Base-by-base conservation (phyloP, 2,888 invertebrate species). In the Allolobophora icterica region DNA sequence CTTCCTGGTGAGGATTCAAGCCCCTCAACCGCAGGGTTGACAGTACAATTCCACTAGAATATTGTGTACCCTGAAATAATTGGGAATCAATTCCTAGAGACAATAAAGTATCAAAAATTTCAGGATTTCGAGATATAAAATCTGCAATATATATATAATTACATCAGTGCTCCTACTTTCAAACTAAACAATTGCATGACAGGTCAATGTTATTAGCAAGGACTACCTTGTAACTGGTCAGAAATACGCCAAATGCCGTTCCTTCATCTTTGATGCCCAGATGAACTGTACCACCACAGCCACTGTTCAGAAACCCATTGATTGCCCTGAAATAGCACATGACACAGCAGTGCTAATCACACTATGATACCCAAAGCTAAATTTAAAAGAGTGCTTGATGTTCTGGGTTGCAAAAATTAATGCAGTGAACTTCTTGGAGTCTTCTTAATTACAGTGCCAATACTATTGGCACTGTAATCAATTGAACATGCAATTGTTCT, bases 241-340 rank as follows among this genome's bases (percentile, higher is more conserved):
- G 92, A 15, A 93, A 91, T 19, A 95, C 89, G 15, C 95, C 95
- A 87, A 93, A 92, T 5, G 95, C 94, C 13, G 45, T 90, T 6
- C 95, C 95, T 92, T 92, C 92, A 92, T 95, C 95, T 30, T 94
- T 91, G 21, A 95, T 94, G 24, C 95, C 95, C n/a, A 95, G 93
- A 92, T 95, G 95, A 0, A 95, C 93, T 21, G 94, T 94, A 15
- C 95, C 95, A 52, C 95, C 95, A 58, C 92, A 92, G 19, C 95
- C 95, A 34, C 95, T 94, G 93, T 95, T 95, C 89, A 95, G 93
- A 93, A 95, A 95, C 0, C 94, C 95, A 94, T 95, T 95, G 6
- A 95, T 90, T 30, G 94, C 93, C 91, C 95, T 95, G 92, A 21
- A 94, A 71, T n/a, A 71, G n/a, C 71, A 71, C 30, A 71, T 30